Evolutionary conservation across 2,888 invertebrate species (phyloP), one percentile per base, ranked within the genome.

Genomic region (Timema podura): DNA sequence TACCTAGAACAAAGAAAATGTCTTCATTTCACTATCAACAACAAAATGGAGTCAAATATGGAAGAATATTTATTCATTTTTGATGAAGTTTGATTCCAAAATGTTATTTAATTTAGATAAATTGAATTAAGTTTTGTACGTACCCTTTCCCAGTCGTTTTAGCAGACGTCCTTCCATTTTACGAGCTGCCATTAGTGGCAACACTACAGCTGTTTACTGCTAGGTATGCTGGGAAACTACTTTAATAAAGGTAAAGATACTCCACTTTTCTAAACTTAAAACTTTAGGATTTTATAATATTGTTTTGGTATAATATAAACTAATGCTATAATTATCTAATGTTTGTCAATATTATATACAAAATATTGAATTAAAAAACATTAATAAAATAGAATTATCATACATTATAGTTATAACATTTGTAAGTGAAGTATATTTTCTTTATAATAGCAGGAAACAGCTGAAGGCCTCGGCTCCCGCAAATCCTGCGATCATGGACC

Each of bases 161-260:
- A 69, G 71, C 71, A 71, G 69, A 69, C 67, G 65, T 69, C 47
- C 67, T 65, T 67, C 71, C 71, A 71, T 71, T 68, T 71, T 71
- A 48, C 71, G 47, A 71, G 67, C 71, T 69, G 71, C 71, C 71
- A 71, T 71, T 69, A 69, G 69, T 70, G 73, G 73, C 71, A 73
- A 68, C 68, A 71, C 71, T 64, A 73, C 73, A 73, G 73, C 73
- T 73, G 73, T 73, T 73, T 72, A 73, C 70, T 48, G 70, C 67
- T 49, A 57, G 64, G 73, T 57, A 71, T 69, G 59, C 71, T 51
- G 73, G 73, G 73, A 68, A 67, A 68, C 45, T 64, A 57, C 48
- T 5, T 9, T 8, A 45, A 5, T 15, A 6, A 64, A 16, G 66
- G 54, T 49, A 68, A 71, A 70, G 66, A 70, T 70, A 70, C 48